Conservation (phyloP, 2,113 vertebrate genomes). For the Glaucomys volans region DNA sequence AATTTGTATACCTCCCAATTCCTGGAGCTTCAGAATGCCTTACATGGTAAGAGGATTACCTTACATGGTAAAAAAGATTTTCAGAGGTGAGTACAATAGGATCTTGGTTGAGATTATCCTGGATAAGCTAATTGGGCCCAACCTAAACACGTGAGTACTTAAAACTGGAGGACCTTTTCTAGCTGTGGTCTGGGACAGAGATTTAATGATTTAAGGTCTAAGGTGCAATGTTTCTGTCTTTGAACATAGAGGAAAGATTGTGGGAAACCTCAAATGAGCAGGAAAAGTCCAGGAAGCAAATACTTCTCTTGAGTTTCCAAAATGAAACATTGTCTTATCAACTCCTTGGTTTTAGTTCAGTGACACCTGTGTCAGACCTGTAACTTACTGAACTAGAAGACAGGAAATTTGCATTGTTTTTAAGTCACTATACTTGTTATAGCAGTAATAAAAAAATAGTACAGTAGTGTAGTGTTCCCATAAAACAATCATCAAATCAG, state of each 20-base stretch:
- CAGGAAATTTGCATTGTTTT: neutral
- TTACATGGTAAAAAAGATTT: neutral
- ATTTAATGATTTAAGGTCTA: neutral
- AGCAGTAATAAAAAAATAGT: slow-evolving; percentile 32
- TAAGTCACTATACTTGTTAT: neutral
- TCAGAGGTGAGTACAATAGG: neutral
- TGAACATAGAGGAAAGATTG: neutral
- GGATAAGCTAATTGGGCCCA: neutral
- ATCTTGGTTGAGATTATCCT: neutral
- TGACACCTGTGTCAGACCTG: neutral
- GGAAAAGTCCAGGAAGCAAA: neutral
- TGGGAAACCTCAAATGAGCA: neutral
- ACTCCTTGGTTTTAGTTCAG: neutral
- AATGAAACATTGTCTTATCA: neutral
- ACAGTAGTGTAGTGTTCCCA: neutral
- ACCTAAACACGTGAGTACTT: neutral
- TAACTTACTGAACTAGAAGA: neutral
- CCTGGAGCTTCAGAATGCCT: neutral
- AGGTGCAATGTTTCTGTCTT: neutral
- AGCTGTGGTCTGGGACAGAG: neutral
- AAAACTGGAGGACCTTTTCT: neutral
- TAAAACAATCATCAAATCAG: neutral
- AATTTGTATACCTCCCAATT: neutral
- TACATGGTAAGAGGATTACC: neutral
- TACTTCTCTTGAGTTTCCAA: neutral